Evolutionary conservation across 1,140 invertebrate genomes (phyloP).

Genomic region (Nautilus pompilius): DNA sequence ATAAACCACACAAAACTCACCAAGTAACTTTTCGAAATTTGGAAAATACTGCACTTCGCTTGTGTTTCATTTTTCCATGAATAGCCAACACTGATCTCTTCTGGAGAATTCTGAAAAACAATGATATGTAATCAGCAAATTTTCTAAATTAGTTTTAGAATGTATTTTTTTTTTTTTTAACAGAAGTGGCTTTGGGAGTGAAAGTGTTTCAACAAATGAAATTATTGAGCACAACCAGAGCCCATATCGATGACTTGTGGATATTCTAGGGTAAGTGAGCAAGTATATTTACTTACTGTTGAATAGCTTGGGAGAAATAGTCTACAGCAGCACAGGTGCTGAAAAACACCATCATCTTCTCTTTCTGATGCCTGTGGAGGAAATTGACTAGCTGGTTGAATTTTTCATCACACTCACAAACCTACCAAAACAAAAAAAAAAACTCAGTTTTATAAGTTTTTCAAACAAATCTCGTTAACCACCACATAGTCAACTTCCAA

Average conservation of each 20-base stretch:
- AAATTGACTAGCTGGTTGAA: slow-evolving; percentile 73
- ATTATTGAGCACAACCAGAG: background rate
- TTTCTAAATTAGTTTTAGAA: background rate
- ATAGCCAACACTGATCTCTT: slow-evolving; percentile 70
- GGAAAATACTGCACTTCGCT: slow-evolving; percentile 80
- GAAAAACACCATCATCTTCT: slow-evolving; percentile 91
- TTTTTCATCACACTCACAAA: slow-evolving; percentile 75
- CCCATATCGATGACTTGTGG: slow-evolving; percentile 14
- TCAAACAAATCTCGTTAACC: too few species aligned
- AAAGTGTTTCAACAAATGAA: background rate
- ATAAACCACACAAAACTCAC: slow-evolving; percentile 55
- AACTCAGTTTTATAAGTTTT: too few species aligned
- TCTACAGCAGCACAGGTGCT: slow-evolving; percentile 95
- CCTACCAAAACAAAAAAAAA: slow-evolving; percentile 29
- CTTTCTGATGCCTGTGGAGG: slow-evolving; percentile 63
- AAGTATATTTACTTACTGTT: slow-evolving; percentile 52
- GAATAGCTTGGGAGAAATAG: slow-evolving; percentile 81
- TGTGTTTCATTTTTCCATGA: slow-evolving; percentile 94
- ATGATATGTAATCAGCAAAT: background rate
- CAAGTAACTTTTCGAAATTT: slow-evolving; percentile 70
- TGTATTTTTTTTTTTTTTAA: background rate
- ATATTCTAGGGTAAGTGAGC: slow-evolving; percentile 13
- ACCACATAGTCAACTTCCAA: background rate
- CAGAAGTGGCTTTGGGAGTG: background rate
- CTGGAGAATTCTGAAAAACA: slow-evolving; percentile 57